Conservation (phyloP, 1,140 invertebrate genomes). For the Pygmarrhopalites habei region DNA sequence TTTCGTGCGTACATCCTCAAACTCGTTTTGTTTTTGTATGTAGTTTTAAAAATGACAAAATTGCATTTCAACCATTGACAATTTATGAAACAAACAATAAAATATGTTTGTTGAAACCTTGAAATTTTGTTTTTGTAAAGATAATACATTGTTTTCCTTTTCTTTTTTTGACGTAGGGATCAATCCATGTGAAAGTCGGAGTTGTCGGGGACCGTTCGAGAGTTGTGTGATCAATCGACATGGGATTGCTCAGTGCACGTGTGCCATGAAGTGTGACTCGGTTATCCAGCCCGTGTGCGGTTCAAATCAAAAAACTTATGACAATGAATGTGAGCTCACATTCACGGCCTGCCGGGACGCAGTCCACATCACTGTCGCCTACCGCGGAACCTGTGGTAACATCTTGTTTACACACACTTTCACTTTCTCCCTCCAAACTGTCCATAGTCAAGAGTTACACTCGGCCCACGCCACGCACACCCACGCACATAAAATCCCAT, state of each 20-base stretch:
- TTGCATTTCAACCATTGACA: too few relatives aligned
- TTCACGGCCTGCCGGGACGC: constrained; percentile 62
- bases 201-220: constrained; percentile 63
- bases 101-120: too few relatives aligned
- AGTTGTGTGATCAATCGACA: constrained; percentile 74
- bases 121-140: too few relatives aligned
- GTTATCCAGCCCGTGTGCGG: constrained; percentile 61
- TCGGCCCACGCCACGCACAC: too few relatives aligned
- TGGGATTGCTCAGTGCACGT: constrained; percentile 73
- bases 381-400: constrained; percentile 69
- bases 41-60: too few relatives aligned
- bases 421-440: too few relatives aligned
- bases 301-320: constrained; percentile 50
- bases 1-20: too few relatives aligned
- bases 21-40: too few relatives aligned
- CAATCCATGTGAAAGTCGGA: constrained; percentile 68
- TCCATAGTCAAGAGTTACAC: too few relatives aligned
- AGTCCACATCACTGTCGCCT: constrained; percentile 60
- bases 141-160: background rate
- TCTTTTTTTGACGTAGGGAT: constrained; percentile 51
- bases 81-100: too few relatives aligned
- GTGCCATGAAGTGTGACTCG: constrained; percentile 67
- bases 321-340: constrained; percentile 59
- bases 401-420: too few relatives aligned
- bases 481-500: too few relatives aligned